A percentile compares a stretch with the other conserved stretches of the same genome.
Evolutionary conservation across 1,140 invertebrate genomes (phyloP).

Genomic region (Wasmannia auropunctata): DNA sequence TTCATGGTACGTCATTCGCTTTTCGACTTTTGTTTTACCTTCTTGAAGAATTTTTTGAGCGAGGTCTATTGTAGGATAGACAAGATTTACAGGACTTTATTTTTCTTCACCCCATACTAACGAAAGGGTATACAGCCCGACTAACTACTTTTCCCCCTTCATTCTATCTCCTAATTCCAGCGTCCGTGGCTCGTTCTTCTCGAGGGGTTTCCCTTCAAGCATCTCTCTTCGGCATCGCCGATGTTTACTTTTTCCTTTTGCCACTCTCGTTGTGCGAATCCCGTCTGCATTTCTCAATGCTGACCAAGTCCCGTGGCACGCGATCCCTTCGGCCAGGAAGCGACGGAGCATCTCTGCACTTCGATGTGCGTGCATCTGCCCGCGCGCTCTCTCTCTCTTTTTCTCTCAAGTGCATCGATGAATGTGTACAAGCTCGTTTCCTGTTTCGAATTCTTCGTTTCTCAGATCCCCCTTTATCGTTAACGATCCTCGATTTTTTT

Average conservation of each 20-base stretch:
- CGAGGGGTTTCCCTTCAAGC: background rate
- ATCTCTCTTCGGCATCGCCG: slow-evolving; percentile 6
- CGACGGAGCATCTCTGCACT: slow-evolving; percentile 50
- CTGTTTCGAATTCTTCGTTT: background rate
- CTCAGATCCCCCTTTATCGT: background rate
- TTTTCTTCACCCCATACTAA: background rate
- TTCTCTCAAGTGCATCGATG: slow-evolving; percentile 43
- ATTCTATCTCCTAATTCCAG: slow-evolving; percentile 18
- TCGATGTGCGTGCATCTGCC: background rate
- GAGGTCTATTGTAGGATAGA: slow-evolving; percentile 47
- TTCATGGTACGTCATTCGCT: background rate
- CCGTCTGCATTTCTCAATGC: slow-evolving; percentile 68
- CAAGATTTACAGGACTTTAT: slow-evolving; percentile 37
- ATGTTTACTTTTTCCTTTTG: slow-evolving; percentile 45
- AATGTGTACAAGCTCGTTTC: slow-evolving; percentile 13
- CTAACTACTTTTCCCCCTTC: slow-evolving; percentile 20
- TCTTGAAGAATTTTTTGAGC: slow-evolving; percentile 28
- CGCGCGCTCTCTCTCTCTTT: background rate
- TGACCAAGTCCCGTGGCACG: slow-evolving; percentile 67
- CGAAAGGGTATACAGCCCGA: background rate
- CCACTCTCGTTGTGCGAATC: slow-evolving; percentile 10
- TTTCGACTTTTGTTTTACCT: background rate
- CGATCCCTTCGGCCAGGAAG: slow-evolving; percentile 65
- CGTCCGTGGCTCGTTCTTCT: background rate
- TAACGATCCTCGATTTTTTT: background rate